Conservation (phyloP, 2,113 vertebrate species). For the Lepus europaeus region DNA sequence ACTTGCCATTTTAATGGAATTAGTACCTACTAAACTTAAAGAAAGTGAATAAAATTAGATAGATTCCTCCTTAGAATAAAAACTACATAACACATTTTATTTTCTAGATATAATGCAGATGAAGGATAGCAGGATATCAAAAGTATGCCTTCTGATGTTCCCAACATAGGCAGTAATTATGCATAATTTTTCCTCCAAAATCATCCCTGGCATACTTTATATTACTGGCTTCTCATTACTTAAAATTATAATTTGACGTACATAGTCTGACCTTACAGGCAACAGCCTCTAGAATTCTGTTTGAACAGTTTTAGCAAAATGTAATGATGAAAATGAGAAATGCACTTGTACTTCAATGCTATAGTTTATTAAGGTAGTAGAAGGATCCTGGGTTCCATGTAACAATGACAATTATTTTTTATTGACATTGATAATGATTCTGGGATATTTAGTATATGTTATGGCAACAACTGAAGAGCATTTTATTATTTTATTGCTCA, state of each 20-base stretch:
- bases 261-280: neutral
- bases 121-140: conserved; percentile 61
- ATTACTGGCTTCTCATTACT: neutral
- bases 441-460: neutral
- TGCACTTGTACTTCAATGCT: neutral
- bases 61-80: conserved; percentile 31
- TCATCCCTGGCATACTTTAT: neutral
- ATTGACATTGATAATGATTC: neutral
- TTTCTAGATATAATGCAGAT: conserved; percentile 55
- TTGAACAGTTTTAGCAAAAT: conserved; percentile 36
- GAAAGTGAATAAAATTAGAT: conserved; percentile 1
- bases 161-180: neutral
- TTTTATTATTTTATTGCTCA: neutral
- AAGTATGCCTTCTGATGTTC: conserved; percentile 31
- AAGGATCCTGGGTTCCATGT: neutral
- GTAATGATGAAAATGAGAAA: neutral
- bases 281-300: neutral
- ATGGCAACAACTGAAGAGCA: neutral
- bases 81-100: conserved; percentile 63
- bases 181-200: neutral
- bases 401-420: neutral
- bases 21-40: conserved; percentile 18
- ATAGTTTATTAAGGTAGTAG: neutral
- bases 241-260: neutral
- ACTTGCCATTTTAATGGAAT: conserved; percentile 14